Percentiles rank a stretch among this genome's conserved stretches.
Conservation (phyloP, 1,140 invertebrate genomes). For the Trachelipus rathkii region DNA sequence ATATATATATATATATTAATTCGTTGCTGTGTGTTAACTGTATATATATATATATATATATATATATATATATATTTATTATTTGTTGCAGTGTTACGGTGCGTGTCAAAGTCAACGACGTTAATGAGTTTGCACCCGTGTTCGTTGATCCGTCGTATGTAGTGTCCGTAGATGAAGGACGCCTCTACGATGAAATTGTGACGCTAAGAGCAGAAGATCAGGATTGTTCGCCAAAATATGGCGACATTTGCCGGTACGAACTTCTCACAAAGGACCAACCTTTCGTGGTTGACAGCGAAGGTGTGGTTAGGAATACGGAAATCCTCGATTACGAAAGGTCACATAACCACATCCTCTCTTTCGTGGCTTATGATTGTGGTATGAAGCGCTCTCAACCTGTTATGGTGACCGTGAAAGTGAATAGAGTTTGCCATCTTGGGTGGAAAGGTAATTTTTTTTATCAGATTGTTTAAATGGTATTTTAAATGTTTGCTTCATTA, state of each 20-base stretch:
- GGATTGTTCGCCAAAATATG: slow-evolving; percentile 85
- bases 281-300: slow-evolving; percentile 87
- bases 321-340: slow-evolving; percentile 83
- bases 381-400: slow-evolving; percentile 79
- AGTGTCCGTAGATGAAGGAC: slow-evolving; percentile 83
- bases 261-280: slow-evolving; percentile 84
- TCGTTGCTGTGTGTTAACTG: too few relatives aligned
- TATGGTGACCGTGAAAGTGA: slow-evolving; percentile 90
- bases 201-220: slow-evolving; percentile 83
- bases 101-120: slow-evolving; percentile 89
- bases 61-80: too few relatives aligned
- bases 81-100: slow-evolving; percentile 72
- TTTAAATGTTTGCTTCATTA: too few relatives aligned
- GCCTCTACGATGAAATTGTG: slow-evolving; percentile 81
- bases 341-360: slow-evolving; percentile 92
- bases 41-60: too few relatives aligned
- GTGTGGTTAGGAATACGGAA: slow-evolving; percentile 82
- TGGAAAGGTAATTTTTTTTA: slow-evolving; percentile 64
- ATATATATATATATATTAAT: too few relatives aligned
- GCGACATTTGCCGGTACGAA: slow-evolving; percentile 93
- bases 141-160: slow-evolving; percentile 85
- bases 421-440: slow-evolving; percentile 65
- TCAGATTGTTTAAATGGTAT: too few relatives aligned
- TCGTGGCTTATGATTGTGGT: slow-evolving; percentile 93
- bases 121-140: slow-evolving; percentile 87